These are phyloP conservation scores for Macroramphosus scolopax DNA, from an alignment of 2,797 vertebrate species.

Conservation along the genomic window DNA sequence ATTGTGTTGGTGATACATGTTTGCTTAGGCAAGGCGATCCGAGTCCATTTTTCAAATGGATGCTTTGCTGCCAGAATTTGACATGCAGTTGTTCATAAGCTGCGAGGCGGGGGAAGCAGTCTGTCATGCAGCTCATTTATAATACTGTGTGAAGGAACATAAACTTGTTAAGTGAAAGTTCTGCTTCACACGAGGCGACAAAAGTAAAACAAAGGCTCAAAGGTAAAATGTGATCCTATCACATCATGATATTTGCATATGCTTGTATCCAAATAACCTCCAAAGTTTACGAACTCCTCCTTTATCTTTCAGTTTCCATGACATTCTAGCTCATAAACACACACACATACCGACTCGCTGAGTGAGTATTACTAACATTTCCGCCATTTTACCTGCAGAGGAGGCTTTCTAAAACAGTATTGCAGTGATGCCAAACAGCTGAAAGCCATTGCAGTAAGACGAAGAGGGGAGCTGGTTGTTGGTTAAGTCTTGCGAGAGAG, in stretches of 20 bases:
- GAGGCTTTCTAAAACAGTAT: constrained; percentile 50
- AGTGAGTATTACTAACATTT: constrained; percentile 39
- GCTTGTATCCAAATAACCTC: neutral
- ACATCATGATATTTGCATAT: too few species aligned
- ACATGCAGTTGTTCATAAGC: constrained; percentile 39
- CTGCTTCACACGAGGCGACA: too few species aligned
- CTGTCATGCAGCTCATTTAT: too few species aligned
- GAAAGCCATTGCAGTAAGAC: constrained; percentile 69
- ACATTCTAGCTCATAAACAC: constrained; percentile 21
- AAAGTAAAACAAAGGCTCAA: constrained; percentile 2
- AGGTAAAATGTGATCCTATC: too few species aligned
- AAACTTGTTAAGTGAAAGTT: too few species aligned
- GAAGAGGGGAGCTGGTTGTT: constrained; percentile 38
- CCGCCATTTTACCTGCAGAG: constrained; percentile 47
- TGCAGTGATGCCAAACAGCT: constrained; percentile 73
- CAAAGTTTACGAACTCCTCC: constrained; percentile 7
- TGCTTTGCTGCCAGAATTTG: constrained; percentile 40
- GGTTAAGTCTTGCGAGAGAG: constrained; percentile 17
- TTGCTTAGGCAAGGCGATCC: constrained; percentile 50
- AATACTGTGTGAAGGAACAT: constrained; percentile 25
- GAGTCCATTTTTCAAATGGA: constrained; percentile 43
- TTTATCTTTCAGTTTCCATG: constrained; percentile 22
- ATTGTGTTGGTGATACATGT: constrained; percentile 48
- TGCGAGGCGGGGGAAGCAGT: constrained; percentile 24
- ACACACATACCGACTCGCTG: constrained; percentile 28